These are phyloP conservation scores for Scaptomyza hsui DNA, from an alignment of 1,140 invertebrate species.

Conservation along the genomic window DNA sequence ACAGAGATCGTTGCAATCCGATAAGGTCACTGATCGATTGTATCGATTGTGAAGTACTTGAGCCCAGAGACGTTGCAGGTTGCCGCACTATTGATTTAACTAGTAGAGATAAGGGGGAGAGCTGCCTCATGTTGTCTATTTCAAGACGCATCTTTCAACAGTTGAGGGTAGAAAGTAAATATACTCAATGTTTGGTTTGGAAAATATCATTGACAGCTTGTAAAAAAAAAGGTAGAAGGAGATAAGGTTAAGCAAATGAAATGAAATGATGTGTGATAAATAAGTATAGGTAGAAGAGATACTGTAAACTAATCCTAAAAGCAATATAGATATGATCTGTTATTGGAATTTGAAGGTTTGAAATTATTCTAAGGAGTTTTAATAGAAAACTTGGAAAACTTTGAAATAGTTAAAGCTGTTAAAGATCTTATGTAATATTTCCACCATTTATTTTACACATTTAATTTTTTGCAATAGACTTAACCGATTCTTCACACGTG, in stretches of 20 bases:
- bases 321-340: too few relatives aligned
- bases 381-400: too few relatives aligned
- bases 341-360: too few relatives aligned
- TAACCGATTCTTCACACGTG: conserved; percentile 24
- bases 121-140: not conserved
- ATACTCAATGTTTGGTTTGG: conserved; percentile 7
- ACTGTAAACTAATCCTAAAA: too few relatives aligned
- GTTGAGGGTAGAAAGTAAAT: not conserved
- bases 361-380: too few relatives aligned
- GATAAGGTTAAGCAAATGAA: conserved; percentile 16
- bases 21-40: conserved; percentile 45
- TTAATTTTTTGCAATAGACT: conserved; percentile 15
- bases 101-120: conserved; percentile 8
- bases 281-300: not conserved
- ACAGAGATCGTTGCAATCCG: conserved; percentile 15
- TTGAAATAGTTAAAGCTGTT: too few relatives aligned
- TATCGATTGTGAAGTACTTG: conserved; percentile 12
- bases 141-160: conserved; percentile 34
- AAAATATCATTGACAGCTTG: conserved; percentile 38
- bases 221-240: conserved; percentile 12
- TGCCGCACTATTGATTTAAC: conserved; percentile 11
- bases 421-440: not conserved
- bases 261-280: not conserved
- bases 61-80: conserved; percentile 9
- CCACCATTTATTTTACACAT: conserved; percentile 1